Evolutionary conservation across 92 coral and sea anemone species (phyloP).

Genomic region (Porites evermanni): DNA sequence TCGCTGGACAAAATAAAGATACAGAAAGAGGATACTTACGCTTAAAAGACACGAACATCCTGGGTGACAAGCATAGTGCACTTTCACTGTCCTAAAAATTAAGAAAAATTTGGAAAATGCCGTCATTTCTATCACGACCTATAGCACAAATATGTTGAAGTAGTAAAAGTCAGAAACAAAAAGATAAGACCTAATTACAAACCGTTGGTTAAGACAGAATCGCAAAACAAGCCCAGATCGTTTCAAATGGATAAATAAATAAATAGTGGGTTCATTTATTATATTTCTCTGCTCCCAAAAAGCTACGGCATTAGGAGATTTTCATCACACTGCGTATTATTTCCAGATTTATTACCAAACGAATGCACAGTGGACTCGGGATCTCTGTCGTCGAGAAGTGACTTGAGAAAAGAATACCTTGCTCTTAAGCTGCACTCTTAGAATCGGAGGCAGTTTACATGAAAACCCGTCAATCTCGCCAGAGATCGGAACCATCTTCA

Average conservation of each 20-base stretch:
- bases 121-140: not conserved
- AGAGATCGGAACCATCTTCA: conserved; percentile 82
- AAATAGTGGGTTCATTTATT: no score
- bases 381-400: no score
- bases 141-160: not conserved
- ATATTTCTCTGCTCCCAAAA: no score
- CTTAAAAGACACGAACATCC: conserved; percentile 90
- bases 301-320: no score
- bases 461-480: conserved; percentile 67
- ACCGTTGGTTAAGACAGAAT: no score
- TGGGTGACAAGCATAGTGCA: conserved; percentile 78
- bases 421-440: conserved; percentile 77
- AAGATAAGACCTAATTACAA: no score
- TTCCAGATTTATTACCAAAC: no score
- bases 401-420: conserved; percentile 46
- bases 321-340: no score
- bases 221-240: no score
- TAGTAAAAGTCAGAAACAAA: no score
- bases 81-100: conserved; percentile 75
- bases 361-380: no score
- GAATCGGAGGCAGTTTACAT: conserved; percentile 73
- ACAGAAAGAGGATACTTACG: conserved; percentile 52
- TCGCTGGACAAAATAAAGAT: not conserved
- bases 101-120: not conserved
- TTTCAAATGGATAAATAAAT: no score